Base-by-base conservation (phyloP, 2,888 invertebrate genomes). In the Caenorhabditis sp. region DNA sequence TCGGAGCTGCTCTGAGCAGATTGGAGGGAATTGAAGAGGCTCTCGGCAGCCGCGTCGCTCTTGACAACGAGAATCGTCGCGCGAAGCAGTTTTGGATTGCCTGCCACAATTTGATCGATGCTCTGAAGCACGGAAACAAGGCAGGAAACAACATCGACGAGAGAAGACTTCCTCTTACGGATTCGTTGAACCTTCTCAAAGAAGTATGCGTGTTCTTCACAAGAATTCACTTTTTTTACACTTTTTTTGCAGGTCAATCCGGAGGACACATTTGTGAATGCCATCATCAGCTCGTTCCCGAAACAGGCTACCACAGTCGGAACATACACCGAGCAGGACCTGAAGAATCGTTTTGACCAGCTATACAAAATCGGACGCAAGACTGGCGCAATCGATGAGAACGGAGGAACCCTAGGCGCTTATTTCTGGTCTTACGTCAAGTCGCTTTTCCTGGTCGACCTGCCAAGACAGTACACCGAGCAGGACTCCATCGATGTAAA, bases 31-130 rank as follows among this genome's bases (percentile, higher is more conserved):
- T 95, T 88, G 94, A 94, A 89, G 91, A 92, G 17, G 94, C 94
- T 13, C 90, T 94, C 26, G 93, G 93, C 90, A 80, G 83, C 48
- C 83, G 88, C 9, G 84, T 84, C n/a, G 84, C 84, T 48, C 52
- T 82, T 79, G 91, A 91, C 82, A 89, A 89, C 62, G 88, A 89
- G 48, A 90, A 90, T 8, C 86, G 90, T 24, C 86, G 89, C 26
- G 94, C 95, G 0, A 95, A 96, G 90, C 93, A 94, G 27, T 91
- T 97, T 82, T 97, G 97, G 97, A 93, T 95, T 80, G 95, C 97
- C 1, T 95, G 95, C 86, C 95, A 96, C 87, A 93, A 95, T 2
- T 91, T 97, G 37, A 92, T 93, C 87, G 92, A 94, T 2, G 93
- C 94, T 22, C 92, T 96, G 6, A 76, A 76, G 32, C 77, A 86